Conservation (phyloP, 2,113 vertebrate genomes). For the rat (Rattus norvegicus) region GRCr8 NC_086021.1:60289001-60289500, state of each 20-base stretch:
- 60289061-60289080: not conserved
- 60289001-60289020: conserved; percentile 46
- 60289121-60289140: conserved; percentile 23
- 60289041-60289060: conserved; percentile 35
- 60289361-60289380: not conserved
- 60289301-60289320: not conserved
- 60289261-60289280: not conserved
- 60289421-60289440: not conserved
- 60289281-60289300: not conserved
- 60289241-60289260: not conserved
- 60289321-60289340: not conserved
- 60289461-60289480: not conserved
- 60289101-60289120: not conserved
- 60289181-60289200: not conserved
- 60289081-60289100: conserved; percentile 50
- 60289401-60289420: not conserved
- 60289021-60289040: not conserved
- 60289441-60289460: not conserved
- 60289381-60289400: too few relatives aligned
- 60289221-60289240: not conserved
- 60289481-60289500: not conserved
- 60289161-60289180: not conserved
- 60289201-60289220: not conserved
- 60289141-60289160: not conserved
- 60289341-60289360: too few relatives aligned